Base-by-base conservation (phyloP, 2,888 invertebrate genomes). In the Odontothrips loti region DNA sequence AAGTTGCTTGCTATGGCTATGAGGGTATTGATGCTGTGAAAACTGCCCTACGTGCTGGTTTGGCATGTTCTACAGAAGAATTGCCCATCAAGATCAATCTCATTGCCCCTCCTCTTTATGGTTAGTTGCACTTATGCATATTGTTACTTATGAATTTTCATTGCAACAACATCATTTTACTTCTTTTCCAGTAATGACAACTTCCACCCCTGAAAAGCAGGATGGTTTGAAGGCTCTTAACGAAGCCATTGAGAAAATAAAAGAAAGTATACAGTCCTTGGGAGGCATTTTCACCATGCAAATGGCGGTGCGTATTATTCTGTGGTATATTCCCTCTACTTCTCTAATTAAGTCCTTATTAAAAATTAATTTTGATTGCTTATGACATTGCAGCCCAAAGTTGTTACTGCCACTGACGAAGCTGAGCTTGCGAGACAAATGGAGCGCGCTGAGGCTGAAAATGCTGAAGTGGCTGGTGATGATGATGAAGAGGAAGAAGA, bases 21-120 rank as follows among this genome's bases (percentile, higher is more conserved):
- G 99, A 99, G 87, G 99, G 99, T 47, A 98, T 99, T 84, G 99
- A 99, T 89, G 99, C 99, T 6, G 98, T 99, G 0, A 97, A 99
- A 87, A 90, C 94, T 79, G 97, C 99, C 0, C 89, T 99, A 75
- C 94, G 93, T 87, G 91, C 95, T 83, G 99, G 99, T 1, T 91
- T 99, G 63, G 93, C 94, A 75, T 90, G 96, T 81, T 97, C 98
- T 6, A 97, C 96, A 0, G 94, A 94, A 84, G 96, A 96, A 84
- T 91, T 99, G 89, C 98, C 98, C 0, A 97, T 99, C 85, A 98
- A 97, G 91, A 99, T 99, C 85, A 99, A 99, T 89, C 90, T 99
- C 84, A 99, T 99, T 87, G 99, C 99, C 9, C 99, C 99, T 51
- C 99, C 99, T 81, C 90, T 98, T 84, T 99, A 98, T 89, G 93